A percentile compares a stretch with the other conserved stretches of the same genome.
These are phyloP conservation scores for Agrotis ipsilon DNA, from an alignment of 2,888 invertebrate species.

Conservation along the genomic window DNA sequence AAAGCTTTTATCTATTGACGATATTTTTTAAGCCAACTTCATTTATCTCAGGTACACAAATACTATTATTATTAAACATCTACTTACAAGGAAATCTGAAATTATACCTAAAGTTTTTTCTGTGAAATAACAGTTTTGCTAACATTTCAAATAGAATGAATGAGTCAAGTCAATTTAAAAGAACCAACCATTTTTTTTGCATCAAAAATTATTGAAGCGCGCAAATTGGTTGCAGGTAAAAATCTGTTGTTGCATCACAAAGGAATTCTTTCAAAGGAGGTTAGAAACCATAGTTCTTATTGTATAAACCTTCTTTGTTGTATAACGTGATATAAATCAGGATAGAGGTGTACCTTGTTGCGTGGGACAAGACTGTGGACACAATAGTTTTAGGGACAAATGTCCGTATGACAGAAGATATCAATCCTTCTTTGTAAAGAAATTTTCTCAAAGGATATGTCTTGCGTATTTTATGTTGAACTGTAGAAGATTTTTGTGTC, in stretches of 20 bases:
- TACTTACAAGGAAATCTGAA: no score
- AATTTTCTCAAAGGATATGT: slow-evolving; percentile 31
- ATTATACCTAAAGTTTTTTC: no score
- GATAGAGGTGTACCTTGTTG: slow-evolving; percentile 41
- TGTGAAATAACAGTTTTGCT: neutral
- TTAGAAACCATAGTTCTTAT: slow-evolving; percentile 48
- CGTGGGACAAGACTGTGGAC: slow-evolving; percentile 52
- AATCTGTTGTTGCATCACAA: slow-evolving; percentile 56
- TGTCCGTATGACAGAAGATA: slow-evolving; percentile 48
- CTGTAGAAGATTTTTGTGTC: slow-evolving; percentile 5
- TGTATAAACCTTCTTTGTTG: slow-evolving; percentile 58
- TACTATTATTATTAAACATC: no score
- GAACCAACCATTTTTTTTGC: slow-evolving; percentile 28
- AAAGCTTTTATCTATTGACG: no score
- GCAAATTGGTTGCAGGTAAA: slow-evolving; percentile 64
- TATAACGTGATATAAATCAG: slow-evolving; percentile 55
- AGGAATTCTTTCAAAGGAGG: slow-evolving; percentile 55
- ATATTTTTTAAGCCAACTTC: no score
- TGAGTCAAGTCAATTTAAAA: slow-evolving; percentile 2
- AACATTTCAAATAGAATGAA: neutral
- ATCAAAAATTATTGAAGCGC: slow-evolving; percentile 56
- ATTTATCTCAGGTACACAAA: no score
- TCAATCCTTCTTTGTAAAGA: slow-evolving; percentile 42
- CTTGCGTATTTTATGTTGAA: slow-evolving; percentile 8
- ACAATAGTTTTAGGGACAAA: slow-evolving; percentile 52